Percentiles rank a stretch among this genome's conserved stretches.
Conservation (phyloP, 35 echinoderm and acorn worm species). For the Heliocidaris tuberculata region DNA sequence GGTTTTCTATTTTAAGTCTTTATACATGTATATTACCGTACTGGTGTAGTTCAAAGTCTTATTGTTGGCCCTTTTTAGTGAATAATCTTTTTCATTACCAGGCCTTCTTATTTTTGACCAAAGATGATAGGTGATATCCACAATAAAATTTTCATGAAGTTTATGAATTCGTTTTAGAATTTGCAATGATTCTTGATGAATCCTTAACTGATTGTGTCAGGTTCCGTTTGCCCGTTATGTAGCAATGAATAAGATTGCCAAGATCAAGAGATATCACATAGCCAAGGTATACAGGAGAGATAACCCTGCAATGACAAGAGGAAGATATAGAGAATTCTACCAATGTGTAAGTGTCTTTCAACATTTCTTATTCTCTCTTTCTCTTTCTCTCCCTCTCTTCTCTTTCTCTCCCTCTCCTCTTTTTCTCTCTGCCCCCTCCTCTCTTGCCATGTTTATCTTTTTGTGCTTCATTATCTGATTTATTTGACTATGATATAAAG, state of each 20-base stretch:
- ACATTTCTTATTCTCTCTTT: background rate
- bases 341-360: constrained; percentile 83
- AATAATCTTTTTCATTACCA: no score
- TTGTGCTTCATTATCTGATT: background rate
- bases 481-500: no score
- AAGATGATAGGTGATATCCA: no score
- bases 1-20: no score
- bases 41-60: no score
- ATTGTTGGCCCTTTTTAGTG: no score
- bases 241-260: constrained; percentile 91
- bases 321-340: constrained; percentile 90
- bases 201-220: constrained; percentile 22
- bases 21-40: no score
- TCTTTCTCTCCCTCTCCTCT: background rate
- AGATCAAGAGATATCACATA: constrained; percentile 95
- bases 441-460: background rate
- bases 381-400: background rate
- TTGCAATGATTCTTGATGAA: background rate
- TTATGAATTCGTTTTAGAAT: no score
- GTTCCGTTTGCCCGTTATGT: constrained; percentile 91
- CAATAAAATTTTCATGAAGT: no score
- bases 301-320: constrained; percentile 97
- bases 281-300: constrained; percentile 96
- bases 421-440: background rate
- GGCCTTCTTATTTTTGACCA: no score